Evolutionary conservation across 2,113 vertebrate genomes (phyloP).

Genomic region (Spilogale gracilis): DNA sequence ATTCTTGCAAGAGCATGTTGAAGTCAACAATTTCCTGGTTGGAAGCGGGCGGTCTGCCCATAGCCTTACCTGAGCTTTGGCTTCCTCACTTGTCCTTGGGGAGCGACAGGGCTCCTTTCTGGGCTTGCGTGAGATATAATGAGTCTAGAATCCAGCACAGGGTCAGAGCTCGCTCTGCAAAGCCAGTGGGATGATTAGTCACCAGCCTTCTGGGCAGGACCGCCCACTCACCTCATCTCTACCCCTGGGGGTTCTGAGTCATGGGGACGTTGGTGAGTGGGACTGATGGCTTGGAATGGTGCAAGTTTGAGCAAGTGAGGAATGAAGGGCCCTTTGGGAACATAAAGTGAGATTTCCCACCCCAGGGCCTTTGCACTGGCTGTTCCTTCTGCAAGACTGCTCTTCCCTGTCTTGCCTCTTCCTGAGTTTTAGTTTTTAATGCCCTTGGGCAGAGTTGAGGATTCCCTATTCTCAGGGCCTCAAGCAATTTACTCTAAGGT

Average conservation of each 20-base stretch:
- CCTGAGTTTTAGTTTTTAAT: background rate
- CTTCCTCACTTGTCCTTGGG: background rate
- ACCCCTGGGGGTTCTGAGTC: constrained; percentile 47
- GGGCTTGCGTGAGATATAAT: background rate
- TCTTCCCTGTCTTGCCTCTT: background rate
- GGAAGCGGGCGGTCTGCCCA: accelerated
- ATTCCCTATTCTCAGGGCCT: background rate
- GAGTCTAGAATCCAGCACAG: background rate
- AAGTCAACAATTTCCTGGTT: background rate
- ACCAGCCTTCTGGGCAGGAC: constrained; percentile 19
- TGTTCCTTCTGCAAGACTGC: background rate
- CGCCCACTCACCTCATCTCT: background rate
- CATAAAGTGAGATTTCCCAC: background rate
- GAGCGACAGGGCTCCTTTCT: accelerated
- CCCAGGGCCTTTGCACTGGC: background rate
- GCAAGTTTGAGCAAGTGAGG: constrained; percentile 53
- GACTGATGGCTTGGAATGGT: background rate
- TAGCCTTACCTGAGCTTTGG: background rate
- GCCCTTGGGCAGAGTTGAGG: background rate
- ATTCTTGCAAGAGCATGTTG: accelerated
- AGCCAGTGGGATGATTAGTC: constrained; percentile 28
- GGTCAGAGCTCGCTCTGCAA: background rate
- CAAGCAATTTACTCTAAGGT: background rate
- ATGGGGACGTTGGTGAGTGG: background rate
- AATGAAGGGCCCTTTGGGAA: background rate